A percentile compares a stretch with the other conserved stretches of the same genome.
phyloP scores from a whole-genome alignment of 1,140 invertebrate genomes.

The Tetranychus cinnabarinus region DNA sequence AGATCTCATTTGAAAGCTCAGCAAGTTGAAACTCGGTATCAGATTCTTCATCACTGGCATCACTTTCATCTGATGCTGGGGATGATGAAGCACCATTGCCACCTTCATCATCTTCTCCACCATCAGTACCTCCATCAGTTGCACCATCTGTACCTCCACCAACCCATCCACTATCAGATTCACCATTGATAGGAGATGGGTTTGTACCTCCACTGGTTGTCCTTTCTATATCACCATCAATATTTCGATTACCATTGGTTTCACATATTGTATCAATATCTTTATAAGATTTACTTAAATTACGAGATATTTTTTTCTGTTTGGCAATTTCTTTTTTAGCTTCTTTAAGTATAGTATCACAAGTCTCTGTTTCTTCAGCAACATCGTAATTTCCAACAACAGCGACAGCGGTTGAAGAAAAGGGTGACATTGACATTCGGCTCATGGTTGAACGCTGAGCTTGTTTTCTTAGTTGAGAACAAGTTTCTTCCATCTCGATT shows the following conservation, averaged over 20 bases:
- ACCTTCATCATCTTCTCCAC: slow-evolving; percentile 17
- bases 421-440: slow-evolving; percentile 16
- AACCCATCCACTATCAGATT: slow-evolving; percentile 26
- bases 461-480: slow-evolving; percentile 42
- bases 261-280: background rate
- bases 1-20: slow-evolving; percentile 11
- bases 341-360: slow-evolving; percentile 28
- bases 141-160: slow-evolving; percentile 8
- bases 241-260: slow-evolving; percentile 1
- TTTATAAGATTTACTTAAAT: slow-evolving; percentile 8
- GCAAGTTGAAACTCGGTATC: slow-evolving; percentile 9
- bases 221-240: slow-evolving; percentile 9
- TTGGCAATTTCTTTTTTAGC: slow-evolving; percentile 39
- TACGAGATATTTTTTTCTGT: slow-evolving; percentile 22
- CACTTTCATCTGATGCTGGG: slow-evolving; percentile 7
- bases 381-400: slow-evolving; percentile 5
- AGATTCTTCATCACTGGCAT: slow-evolving; percentile 4
- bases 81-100: slow-evolving; percentile 13
- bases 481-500: slow-evolving; percentile 62
- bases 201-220: slow-evolving; percentile 9
- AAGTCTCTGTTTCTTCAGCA: slow-evolving; percentile 11
- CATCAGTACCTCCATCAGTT: slow-evolving; percentile 12
- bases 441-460: slow-evolving; percentile 14
- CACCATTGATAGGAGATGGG: slow-evolving; percentile 16
- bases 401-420: slow-evolving; percentile 6